phyloP scores from a whole-genome alignment of 1,140 invertebrate species.

The Drosophila murphyi region DNA sequence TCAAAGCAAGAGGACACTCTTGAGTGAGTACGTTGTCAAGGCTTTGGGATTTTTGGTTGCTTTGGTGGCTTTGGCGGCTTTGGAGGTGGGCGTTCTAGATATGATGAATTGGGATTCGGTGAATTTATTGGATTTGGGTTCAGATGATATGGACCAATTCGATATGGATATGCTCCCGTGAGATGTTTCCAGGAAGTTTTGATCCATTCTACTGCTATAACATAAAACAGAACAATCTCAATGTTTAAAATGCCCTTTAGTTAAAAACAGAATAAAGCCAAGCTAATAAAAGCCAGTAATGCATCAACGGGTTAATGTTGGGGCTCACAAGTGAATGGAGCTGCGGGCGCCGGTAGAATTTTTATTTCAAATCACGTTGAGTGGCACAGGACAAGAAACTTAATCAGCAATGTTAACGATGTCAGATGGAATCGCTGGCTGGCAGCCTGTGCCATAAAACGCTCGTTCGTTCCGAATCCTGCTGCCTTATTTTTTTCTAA shows the following conservation, averaged over 20 bases:
- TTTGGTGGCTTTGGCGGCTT: conserved; percentile 16
- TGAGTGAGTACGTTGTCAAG: conserved; percentile 45
- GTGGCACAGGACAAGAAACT: conserved; percentile 82
- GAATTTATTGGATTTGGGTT: conserved; percentile 2
- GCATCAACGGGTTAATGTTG: conserved; percentile 40
- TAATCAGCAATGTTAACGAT: conserved; percentile 83
- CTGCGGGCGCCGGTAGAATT: conserved; percentile 55
- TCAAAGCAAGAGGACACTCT: background rate
- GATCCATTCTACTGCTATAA: background rate
- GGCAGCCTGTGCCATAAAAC: conserved; percentile 59
- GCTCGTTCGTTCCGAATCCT: conserved; percentile 56
- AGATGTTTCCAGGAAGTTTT: background rate
- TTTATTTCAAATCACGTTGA: conserved; percentile 81
- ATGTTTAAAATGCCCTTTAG: conserved; percentile 13
- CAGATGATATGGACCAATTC: background rate
- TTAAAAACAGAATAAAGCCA: conserved; percentile 19
- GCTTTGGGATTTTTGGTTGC: conserved; percentile 17
- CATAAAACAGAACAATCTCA: background rate
- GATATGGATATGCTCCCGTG: background rate
- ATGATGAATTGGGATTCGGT: conserved; percentile 5
- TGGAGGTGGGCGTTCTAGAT: too few relatives aligned
- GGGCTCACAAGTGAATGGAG: conserved; percentile 4
- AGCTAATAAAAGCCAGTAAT: conserved; percentile 30
- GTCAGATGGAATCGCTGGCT: conserved; percentile 64
- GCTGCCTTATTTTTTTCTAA: conserved; percentile 76